Conservation (phyloP, 2,797 vertebrate genomes). For the Microctenopoma lineatum region DNA sequence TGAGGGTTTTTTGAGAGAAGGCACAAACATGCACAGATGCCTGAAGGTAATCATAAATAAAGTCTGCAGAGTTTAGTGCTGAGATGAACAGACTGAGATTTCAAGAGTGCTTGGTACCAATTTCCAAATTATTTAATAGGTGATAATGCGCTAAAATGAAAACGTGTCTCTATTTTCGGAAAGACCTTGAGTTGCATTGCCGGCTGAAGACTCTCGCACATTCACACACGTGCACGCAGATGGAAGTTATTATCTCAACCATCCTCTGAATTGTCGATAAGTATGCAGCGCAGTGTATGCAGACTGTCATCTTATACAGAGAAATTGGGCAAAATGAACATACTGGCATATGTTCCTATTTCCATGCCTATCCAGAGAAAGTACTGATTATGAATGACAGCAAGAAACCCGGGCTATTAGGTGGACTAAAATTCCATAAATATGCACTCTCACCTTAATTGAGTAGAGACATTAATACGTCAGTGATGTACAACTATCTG, state of each 20-base stretch:
- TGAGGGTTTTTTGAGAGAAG: constrained; percentile 39
- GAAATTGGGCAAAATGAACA: constrained; percentile 56
- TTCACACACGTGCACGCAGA: constrained; percentile 43
- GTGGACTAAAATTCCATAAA: constrained; percentile 68
- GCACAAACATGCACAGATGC: constrained; percentile 54
- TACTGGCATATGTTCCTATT: constrained; percentile 48
- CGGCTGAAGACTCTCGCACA: constrained; percentile 31
- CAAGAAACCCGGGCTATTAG: constrained; percentile 64
- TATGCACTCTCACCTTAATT: constrained; percentile 69
- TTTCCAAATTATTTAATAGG: constrained; percentile 75
- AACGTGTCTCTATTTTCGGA: constrained; percentile 72
- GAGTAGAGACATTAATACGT: constrained; percentile 71
- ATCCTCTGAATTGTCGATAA: constrained; percentile 75
- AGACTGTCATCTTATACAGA: constrained; percentile 59
- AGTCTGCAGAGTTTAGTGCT: constrained; percentile 38
- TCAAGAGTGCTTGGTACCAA: constrained; percentile 37
- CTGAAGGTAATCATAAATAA: constrained; percentile 63
- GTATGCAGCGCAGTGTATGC: constrained; percentile 46
- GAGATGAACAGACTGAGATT: constrained; percentile 55
- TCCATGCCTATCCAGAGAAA: constrained; percentile 71
- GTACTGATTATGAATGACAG: constrained; percentile 72
- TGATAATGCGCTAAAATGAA: constrained; percentile 73
- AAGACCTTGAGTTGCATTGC: constrained; percentile 56
- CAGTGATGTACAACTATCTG: constrained; percentile 72
- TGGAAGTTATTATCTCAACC: constrained; percentile 69